Evolutionary conservation across 1,140 invertebrate genomes (phyloP), one percentile per base, ranked within the genome.

Genomic region (Brachionus paranguensis): DNA sequence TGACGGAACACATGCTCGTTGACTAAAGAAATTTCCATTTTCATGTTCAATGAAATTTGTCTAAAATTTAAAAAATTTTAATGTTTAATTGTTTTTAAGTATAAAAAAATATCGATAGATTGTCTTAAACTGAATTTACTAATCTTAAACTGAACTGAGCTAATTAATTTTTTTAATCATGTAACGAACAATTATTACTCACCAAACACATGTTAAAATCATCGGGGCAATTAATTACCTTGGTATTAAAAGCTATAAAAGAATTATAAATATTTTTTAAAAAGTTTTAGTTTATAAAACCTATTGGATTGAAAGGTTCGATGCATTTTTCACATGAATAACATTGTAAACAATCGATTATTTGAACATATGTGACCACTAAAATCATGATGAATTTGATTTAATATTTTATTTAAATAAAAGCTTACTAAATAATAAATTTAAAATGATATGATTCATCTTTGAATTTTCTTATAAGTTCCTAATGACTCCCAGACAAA

Each of bases 291-390:
- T 60, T 60, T n/a, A 47, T 12, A 60, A 20, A 24, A 81, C 78
- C 53, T 64, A 81, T 17, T 43, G 78, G 78, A 60, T 60, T 45
- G 64, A 81, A 81, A 14, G 78, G 78, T n/a, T 81, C 78, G 3
- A 64, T 37, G 60, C 78, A 81, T 64, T 81, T 68, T 24, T 60
- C 78, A 45, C 78, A 81, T 11, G 78, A 33, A 17, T 81, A 81
- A 81, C 78, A 81, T 81, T 81, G 78, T 43, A 81, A 64, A 81
- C 53, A 60, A 33, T 81, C n/a, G 12, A 81, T 14, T 11, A 29
- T 50, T 55, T 55, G 11, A 37, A 55, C 29, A 33, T 33, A 37
- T 5, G 8, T 2, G 41, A 17, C 33, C 12, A 79, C 78, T 79
- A n/a, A 78, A 60, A 45, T 27, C 33, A 37, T 7, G 6, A 37